Conservation (phyloP, 2,113 vertebrate species). For the Pontoporia blainvillei region DNA sequence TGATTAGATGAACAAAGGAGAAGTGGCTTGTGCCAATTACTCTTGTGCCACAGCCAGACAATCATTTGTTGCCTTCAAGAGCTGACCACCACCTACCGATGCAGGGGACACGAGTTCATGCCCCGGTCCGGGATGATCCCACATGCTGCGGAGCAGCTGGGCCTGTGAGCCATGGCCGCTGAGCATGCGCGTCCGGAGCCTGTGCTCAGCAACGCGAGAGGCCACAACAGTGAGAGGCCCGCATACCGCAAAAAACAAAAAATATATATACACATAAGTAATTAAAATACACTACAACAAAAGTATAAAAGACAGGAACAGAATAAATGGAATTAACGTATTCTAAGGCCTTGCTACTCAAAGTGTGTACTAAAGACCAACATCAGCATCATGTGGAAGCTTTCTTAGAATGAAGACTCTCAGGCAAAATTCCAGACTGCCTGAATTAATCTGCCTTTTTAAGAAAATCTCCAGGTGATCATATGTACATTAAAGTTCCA, state of each 20-base stretch:
- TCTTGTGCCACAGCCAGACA: neutral
- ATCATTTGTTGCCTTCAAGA: neutral
- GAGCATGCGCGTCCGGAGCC: too few species aligned
- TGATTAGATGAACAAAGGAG: neutral
- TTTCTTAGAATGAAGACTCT: neutral
- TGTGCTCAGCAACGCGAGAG: too few species aligned
- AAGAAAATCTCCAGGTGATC: neutral
- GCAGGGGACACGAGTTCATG: too few species aligned
- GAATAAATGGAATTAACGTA: neutral
- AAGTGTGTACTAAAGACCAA: neutral
- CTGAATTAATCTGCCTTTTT: neutral
- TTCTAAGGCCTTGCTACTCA: neutral
- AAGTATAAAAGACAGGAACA: neutral
- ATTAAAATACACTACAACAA: neutral
- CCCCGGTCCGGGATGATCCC: too few species aligned
- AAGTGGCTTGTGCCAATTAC: neutral
- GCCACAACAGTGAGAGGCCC: too few species aligned
- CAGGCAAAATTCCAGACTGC: neutral
- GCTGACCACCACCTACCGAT: neutral
- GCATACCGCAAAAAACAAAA: too few species aligned
- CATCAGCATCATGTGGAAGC: neutral
- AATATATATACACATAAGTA: neutral
- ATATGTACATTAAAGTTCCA: neutral
- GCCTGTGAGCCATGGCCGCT: too few species aligned
- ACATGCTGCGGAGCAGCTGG: too few species aligned